These are phyloP conservation scores for Phaethornis superciliosus DNA, from an alignment of 2,113 vertebrate species.

Conservation along the genomic window DNA sequence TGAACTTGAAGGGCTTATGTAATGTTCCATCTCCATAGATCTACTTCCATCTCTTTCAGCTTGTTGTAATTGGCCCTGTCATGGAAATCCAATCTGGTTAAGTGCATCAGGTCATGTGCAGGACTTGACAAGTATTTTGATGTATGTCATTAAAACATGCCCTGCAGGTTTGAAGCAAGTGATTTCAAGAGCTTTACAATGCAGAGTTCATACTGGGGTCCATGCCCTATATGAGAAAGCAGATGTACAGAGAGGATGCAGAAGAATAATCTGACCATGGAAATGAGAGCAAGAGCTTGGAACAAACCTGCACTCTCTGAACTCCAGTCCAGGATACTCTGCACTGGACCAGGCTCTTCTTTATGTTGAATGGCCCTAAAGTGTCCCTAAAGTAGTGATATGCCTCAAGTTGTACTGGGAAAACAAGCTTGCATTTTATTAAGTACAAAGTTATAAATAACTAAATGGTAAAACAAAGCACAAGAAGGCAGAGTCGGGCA, in stretches of 20 bases:
- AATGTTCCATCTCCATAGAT: not conserved
- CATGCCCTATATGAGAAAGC: not conserved
- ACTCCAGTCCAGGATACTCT: not conserved
- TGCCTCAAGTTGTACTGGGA: not conserved
- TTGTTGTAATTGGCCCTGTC: not conserved
- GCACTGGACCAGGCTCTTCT: not conserved
- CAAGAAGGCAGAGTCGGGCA: not conserved
- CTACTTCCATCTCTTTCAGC: not conserved
- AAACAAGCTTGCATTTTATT: not conserved
- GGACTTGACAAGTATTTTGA: not conserved
- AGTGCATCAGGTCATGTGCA: not conserved
- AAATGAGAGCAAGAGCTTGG: not conserved
- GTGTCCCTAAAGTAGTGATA: not conserved
- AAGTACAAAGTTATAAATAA: not conserved
- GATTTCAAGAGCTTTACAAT: not conserved
- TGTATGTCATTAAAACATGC: not conserved
- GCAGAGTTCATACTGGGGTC: not conserved
- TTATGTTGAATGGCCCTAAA: not conserved
- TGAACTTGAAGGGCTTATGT: not conserved
- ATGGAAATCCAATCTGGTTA: not conserved
- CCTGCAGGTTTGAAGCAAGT: not conserved
- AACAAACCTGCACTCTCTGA: not conserved
- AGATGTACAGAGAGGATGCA: not conserved
- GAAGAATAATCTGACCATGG: not conserved
- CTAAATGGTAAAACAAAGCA: not conserved